Conservation (phyloP, 2,797 vertebrate species). For the Hippopotamyrus pictus region DNA sequence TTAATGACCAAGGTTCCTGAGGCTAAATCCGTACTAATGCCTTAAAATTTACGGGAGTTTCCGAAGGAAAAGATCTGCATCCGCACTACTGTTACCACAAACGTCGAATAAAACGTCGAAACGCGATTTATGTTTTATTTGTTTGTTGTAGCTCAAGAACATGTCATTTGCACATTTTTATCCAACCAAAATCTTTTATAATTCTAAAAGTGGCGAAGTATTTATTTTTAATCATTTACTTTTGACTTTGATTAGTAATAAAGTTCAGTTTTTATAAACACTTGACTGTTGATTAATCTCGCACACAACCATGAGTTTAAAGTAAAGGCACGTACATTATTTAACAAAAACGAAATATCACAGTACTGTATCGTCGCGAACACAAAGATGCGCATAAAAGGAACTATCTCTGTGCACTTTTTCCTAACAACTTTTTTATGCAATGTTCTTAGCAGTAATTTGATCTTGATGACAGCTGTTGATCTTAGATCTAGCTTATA, state of each 20-base stretch:
- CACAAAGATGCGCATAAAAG: not conserved
- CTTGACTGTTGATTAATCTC: not conserved
- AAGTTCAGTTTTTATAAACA: not conserved
- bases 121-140: not conserved
- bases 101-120: not conserved
- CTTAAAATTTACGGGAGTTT: not conserved
- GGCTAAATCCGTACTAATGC: not conserved
- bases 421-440: not conserved
- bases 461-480: not conserved
- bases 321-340: not conserved
- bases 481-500: not conserved
- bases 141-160: not conserved
- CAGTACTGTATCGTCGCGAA: not conserved
- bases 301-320: not conserved
- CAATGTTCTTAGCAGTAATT: not conserved
- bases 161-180: not conserved
- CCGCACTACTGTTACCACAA: not conserved
- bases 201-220: not conserved
- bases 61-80: not conserved
- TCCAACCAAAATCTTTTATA: not conserved
- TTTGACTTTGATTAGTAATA: not conserved
- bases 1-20: not conserved
- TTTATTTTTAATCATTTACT: not conserved
- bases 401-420: not conserved
- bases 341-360: not conserved